phyloP scores from a whole-genome alignment of 2,888 invertebrate species.

The Maniola hyperantus region DNA sequence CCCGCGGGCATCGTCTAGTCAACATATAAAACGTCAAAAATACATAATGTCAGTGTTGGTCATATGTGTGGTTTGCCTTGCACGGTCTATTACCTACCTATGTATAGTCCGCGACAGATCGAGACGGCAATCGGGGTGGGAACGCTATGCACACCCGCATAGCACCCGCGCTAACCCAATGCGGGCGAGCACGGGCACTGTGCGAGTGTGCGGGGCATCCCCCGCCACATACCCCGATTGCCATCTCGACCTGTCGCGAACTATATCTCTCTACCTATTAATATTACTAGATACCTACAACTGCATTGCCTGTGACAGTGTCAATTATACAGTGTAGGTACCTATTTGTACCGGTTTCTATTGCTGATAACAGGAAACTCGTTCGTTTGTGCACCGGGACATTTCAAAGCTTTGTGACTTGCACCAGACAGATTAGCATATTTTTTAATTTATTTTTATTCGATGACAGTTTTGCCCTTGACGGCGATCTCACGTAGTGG shows the following conservation, averaged over 20 bases:
- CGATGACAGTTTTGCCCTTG: too few relatives aligned
- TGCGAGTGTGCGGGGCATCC: too few relatives aligned
- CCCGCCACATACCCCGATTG: too few relatives aligned
- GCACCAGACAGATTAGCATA: background rate
- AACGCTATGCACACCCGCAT: too few relatives aligned
- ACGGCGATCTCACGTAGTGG: too few relatives aligned
- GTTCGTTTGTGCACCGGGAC: slow-evolving; percentile 37
- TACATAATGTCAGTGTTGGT: slow-evolving; percentile 5
- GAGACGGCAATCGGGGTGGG: too few relatives aligned
- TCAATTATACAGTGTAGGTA: slow-evolving; percentile 28
- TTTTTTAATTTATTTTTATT: background rate
- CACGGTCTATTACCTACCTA: slow-evolving; percentile 22
- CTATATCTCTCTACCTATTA: too few relatives aligned
- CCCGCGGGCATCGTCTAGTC: background rate
- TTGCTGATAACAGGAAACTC: slow-evolving; percentile 48
- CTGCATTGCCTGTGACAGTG: slow-evolving; percentile 23
- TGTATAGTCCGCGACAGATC: too few relatives aligned
- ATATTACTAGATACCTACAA: background rate
- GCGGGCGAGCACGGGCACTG: too few relatives aligned
- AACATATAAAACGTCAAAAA: background rate
- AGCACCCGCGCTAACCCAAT: too few relatives aligned
- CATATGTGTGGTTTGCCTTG: slow-evolving; percentile 28
- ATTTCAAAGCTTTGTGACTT: slow-evolving; percentile 23
- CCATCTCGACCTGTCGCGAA: too few relatives aligned
- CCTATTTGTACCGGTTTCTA: slow-evolving; percentile 41